A percentile compares a stretch with the other conserved stretches of the same genome.
Evolutionary conservation across 2,113 vertebrate species (phyloP).

Genomic region (Paradisaea rubra): DNA sequence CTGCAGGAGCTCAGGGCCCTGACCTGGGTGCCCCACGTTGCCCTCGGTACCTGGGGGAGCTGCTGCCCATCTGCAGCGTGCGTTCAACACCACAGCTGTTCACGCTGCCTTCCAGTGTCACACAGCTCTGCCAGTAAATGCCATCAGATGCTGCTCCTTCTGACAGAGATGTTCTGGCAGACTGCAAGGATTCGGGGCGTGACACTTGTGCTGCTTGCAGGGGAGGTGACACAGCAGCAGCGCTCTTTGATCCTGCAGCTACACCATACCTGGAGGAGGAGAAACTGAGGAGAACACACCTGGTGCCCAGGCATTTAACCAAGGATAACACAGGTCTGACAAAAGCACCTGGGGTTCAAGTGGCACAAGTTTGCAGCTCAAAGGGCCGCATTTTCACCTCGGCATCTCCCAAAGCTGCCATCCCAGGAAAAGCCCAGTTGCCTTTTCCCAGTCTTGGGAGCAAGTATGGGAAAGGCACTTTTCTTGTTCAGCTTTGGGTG

Average conservation of each 20-base stretch:
- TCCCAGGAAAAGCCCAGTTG: neutral
- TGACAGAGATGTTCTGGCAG: neutral
- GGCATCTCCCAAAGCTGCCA: neutral
- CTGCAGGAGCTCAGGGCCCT: neutral
- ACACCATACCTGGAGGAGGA: accelerated
- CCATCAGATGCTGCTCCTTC: neutral
- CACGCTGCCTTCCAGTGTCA: neutral
- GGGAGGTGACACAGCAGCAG: neutral
- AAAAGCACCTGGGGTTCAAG: neutral
- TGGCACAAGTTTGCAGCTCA: neutral
- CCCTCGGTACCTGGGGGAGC: neutral
- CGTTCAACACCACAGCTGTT: accelerated
- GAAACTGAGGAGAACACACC: neutral
- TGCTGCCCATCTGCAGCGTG: neutral
- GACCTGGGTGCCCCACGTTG: neutral
- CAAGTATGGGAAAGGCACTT: neutral
- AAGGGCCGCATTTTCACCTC: neutral
- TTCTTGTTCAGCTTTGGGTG: neutral
- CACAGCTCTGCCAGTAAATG: neutral
- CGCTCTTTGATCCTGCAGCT: accelerated
- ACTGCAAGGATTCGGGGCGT: neutral
- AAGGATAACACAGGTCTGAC: neutral
- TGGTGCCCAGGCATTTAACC: neutral
- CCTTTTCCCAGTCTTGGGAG: neutral
- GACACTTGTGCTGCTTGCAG: neutral